These are phyloP conservation scores for Drosophila rufa DNA, from an alignment of 1,140 invertebrate species.

Conservation along the genomic window DNA sequence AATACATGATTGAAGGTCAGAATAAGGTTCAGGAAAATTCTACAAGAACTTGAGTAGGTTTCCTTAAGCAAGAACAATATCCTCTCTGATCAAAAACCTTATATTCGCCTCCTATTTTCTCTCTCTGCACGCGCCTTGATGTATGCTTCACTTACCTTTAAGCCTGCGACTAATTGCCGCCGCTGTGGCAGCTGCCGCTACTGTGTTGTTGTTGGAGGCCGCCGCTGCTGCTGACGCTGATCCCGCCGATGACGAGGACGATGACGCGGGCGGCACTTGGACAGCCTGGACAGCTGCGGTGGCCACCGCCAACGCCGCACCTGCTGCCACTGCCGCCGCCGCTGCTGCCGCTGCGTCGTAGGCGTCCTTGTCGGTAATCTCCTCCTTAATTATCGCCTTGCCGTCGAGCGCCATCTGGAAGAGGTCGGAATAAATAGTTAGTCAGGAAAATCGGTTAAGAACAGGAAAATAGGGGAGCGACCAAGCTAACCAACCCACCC, in stretches of 20 bases:
- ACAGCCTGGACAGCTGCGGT: constrained; percentile 46
- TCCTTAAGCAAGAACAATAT: neutral
- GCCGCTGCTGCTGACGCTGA: constrained; percentile 49
- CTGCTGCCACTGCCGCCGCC: constrained; percentile 59
- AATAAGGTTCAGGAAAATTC: neutral
- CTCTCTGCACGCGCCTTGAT: constrained; percentile 27
- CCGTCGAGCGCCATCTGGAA: constrained; percentile 85
- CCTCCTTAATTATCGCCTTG: constrained; percentile 85
- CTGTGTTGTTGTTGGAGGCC: constrained; percentile 38
- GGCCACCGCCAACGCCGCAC: constrained; percentile 46
- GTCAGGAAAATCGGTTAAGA: constrained; percentile 56
- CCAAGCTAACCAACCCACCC: neutral
- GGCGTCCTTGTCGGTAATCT: constrained; percentile 85
- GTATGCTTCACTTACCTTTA: constrained; percentile 59
- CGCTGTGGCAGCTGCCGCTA: constrained; percentile 60
- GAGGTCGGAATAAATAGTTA: constrained; percentile 37
- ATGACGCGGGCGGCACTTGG: constrained; percentile 46
- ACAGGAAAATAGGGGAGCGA: neutral
- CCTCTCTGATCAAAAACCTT: neutral
- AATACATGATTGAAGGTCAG: neutral
- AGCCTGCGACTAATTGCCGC: constrained; percentile 78
- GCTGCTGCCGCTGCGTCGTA: constrained; percentile 75
- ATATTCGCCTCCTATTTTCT: constrained; percentile 27
- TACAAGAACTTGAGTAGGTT: neutral
- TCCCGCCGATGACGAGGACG: constrained; percentile 54